Percentiles rank a stretch among this genome's conserved stretches.
phyloP scores from a whole-genome alignment of 2,888 invertebrate genomes.

The Pristionchus entomophagus region DNA sequence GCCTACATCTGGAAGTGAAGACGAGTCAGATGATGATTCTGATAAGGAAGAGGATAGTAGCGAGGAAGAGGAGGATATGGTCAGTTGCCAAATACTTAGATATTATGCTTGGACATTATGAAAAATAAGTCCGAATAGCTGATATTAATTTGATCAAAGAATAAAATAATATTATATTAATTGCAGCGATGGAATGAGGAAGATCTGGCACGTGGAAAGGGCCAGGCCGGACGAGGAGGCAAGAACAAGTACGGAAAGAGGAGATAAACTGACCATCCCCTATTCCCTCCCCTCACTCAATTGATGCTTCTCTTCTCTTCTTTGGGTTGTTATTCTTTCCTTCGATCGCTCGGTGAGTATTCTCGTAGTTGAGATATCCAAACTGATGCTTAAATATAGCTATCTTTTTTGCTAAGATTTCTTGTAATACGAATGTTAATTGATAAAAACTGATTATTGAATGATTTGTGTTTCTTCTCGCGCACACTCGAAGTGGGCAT shows the following conservation, averaged over 20 bases:
- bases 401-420: not conserved
- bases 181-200: slow-evolving; percentile 58
- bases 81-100: not conserved
- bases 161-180: not conserved
- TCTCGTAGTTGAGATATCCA: slow-evolving; percentile 9
- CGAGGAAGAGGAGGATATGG: slow-evolving; percentile 52
- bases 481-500: no score
- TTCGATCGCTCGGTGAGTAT: slow-evolving; percentile 33
- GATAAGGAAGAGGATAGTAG: slow-evolving; percentile 52
- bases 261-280: slow-evolving; percentile 51
- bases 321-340: slow-evolving; percentile 39
- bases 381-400: slow-evolving; percentile 35
- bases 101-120: not conserved
- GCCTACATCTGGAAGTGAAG: slow-evolving; percentile 46
- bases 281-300: not conserved
- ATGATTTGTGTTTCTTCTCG: no score
- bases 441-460: not conserved
- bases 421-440: not conserved
- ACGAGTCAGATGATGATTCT: slow-evolving; percentile 32
- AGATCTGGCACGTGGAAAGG: slow-evolving; percentile 62
- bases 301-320: slow-evolving; percentile 9
- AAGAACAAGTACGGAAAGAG: slow-evolving; percentile 66
- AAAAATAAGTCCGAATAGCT: not conserved
- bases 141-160: no score
- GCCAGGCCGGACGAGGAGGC: slow-evolving; percentile 54